Evolutionary conservation across 2,797 vertebrate species (phyloP).

Genomic region (Pelochelys cantorii): DNA sequence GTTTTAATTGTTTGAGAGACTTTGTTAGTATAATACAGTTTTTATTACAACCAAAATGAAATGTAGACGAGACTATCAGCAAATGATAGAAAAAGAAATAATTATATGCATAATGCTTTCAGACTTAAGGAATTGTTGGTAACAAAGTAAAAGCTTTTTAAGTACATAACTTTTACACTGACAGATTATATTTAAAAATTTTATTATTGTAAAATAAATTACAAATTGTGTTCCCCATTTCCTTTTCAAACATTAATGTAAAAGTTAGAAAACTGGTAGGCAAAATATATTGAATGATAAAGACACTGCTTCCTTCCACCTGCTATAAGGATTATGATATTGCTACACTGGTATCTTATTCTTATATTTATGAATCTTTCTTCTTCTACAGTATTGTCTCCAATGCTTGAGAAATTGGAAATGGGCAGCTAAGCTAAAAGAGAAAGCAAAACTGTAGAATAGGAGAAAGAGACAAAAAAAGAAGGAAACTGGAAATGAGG

Average conservation of each 20-base stretch:
- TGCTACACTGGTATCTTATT: neutral
- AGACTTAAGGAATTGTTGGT: neutral
- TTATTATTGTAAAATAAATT: neutral
- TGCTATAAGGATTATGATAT: neutral
- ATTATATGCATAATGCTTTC: neutral
- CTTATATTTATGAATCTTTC: neutral
- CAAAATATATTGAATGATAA: neutral
- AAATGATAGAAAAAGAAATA: neutral
- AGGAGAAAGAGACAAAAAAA: neutral
- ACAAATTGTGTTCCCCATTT: neutral
- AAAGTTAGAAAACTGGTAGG: neutral
- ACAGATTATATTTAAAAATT: too few relatives aligned
- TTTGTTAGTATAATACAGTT: neutral
- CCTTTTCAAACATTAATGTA: neutral
- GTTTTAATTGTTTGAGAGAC: neutral
- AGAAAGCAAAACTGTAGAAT: neutral
- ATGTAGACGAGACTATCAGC: neutral
- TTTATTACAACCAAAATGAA: neutral
- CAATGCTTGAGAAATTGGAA: neutral
- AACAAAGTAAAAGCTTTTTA: neutral
- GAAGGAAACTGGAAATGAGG: neutral
- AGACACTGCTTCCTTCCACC: neutral
- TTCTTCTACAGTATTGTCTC: neutral
- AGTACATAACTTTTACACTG: neutral
- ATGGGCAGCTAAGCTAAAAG: neutral